Base-by-base conservation (phyloP, 2,888 invertebrate genomes). In the Lithophane socia region DNA sequence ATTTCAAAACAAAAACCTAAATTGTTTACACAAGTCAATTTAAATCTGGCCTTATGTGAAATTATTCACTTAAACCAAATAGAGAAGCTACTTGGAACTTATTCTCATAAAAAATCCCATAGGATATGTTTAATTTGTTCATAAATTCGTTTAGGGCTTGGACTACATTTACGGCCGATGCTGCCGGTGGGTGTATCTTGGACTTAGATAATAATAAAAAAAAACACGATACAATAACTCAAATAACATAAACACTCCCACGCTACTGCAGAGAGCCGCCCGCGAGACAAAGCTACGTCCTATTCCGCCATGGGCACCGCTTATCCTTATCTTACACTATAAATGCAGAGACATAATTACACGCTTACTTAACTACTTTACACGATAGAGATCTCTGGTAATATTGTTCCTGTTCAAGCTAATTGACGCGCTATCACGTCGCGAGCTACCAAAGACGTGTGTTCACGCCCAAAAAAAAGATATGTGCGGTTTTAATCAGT, bases 311-410 rank as follows among this genome's bases (percentile, higher is more conserved):
- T 82, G 80, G 88, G 80, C 85, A 85, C 81, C 85, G 67, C 83
- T 71, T 75, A 85, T 67, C 29, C 44, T 52, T 85, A 58, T 74
- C 86, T 84, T 87, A 86, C 56, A 58, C 84, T 90, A 89, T 82
- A 87, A 82, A 89, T 90, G 89, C 88, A 78, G 77, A 83, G 71
- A 86, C 73, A 77, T 84, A 77, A 89, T 86, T 87, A 89, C 80
- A 83, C 54, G 54, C 68, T 83, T 80, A 88, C 63, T 68, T 87
- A 82, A 67, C 73, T 79, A 84, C 69, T 81, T 78, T 87, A 88
- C 86, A 89, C 63, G 72, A 84, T 84, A 82, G 90, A 89, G 90
- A 89, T 89, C 90, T 85, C 80, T 88, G 89, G 84, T 81, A 76
- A 75, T 83, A 82, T 67, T 85, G 69, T 78, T 82, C 56, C 74